phyloP scores from a whole-genome alignment of 1,140 invertebrate genomes.

The Helicoverpa armigera region DNA sequence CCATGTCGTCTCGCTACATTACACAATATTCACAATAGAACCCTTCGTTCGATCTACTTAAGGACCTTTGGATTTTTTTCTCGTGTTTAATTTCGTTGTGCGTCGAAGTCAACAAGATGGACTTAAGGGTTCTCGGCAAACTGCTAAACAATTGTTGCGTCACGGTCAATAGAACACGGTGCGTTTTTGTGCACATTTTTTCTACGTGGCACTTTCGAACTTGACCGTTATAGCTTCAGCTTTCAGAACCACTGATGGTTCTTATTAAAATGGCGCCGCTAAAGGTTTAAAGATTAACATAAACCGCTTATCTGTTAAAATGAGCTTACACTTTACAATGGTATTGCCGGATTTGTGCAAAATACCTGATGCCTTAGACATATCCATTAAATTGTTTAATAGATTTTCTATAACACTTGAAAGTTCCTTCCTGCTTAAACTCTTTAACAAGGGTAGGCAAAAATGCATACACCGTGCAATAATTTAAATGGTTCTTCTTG shows the following conservation, averaged over 20 bases:
- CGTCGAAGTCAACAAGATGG: conserved; percentile 84
- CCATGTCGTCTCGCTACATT: conserved; percentile 80
- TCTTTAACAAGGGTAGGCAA: not conserved
- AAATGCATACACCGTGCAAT: too few species aligned
- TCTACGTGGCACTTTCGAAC: conserved; percentile 47
- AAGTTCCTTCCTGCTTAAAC: conserved; percentile 19
- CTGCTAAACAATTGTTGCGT: conserved; percentile 85
- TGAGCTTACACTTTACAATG: conserved; percentile 45
- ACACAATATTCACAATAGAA: conserved; percentile 84
- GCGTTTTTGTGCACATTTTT: conserved; percentile 74
- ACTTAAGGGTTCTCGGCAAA: conserved; percentile 80
- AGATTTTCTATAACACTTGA: not conserved
- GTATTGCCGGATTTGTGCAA: conserved; percentile 45
- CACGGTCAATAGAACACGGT: conserved; percentile 82
- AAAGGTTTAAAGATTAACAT: conserved; percentile 68
- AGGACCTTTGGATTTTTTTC: conserved; percentile 78
- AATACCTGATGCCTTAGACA: not conserved
- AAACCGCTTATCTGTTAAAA: conserved; percentile 56
- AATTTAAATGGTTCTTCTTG: too few species aligned
- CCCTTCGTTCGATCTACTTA: conserved; percentile 80
- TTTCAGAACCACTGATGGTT: too few species aligned
- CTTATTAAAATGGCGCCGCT: conserved; percentile 62
- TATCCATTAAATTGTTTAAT: not conserved
- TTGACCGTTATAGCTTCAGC: conserved; percentile 69
- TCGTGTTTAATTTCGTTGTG: conserved; percentile 77